Evolutionary conservation across 2,888 invertebrate species (phyloP).

Genomic region (Prenolepis imparis): DNA sequence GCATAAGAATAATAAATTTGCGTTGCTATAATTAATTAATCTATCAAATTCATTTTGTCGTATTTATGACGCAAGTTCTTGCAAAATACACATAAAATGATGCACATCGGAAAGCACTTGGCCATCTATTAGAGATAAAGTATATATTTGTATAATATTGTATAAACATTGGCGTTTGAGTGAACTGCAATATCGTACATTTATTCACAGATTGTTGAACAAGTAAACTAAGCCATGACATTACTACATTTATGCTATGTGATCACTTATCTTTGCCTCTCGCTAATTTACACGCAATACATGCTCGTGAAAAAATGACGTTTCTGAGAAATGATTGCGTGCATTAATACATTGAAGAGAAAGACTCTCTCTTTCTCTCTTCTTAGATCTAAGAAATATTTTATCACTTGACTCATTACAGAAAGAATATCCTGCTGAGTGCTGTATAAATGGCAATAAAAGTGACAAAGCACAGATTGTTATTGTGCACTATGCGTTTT

Average conservation of each 20-base stretch:
- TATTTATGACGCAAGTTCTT: too few species aligned
- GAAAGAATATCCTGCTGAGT: slow-evolving; percentile 10
- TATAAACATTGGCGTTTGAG: slow-evolving; percentile 24
- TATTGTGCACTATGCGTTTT: background rate
- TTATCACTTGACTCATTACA: slow-evolving; percentile 34
- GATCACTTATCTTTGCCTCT: slow-evolving; percentile 31
- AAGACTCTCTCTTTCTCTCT: slow-evolving; percentile 20
- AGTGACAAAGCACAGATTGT: background rate
- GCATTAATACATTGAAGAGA: background rate
- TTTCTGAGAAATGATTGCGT: slow-evolving; percentile 18
- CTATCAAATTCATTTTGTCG: too few species aligned
- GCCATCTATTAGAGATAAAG: background rate
- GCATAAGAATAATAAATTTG: too few species aligned
- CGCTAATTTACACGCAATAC: slow-evolving; percentile 12
- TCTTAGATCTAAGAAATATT: background rate
- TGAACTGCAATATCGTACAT: slow-evolving; percentile 14
- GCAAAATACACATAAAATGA: too few species aligned
- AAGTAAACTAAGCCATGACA: slow-evolving; percentile 62
- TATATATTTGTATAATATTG: background rate
- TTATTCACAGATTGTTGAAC: slow-evolving; percentile 62
- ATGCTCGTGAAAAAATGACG: background rate
- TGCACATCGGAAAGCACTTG: background rate
- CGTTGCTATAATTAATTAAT: too few species aligned
- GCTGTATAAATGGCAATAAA: background rate
- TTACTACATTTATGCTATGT: background rate